phyloP scores from a whole-genome alignment of 2,888 invertebrate species.

The Agrochola circellaris region DNA sequence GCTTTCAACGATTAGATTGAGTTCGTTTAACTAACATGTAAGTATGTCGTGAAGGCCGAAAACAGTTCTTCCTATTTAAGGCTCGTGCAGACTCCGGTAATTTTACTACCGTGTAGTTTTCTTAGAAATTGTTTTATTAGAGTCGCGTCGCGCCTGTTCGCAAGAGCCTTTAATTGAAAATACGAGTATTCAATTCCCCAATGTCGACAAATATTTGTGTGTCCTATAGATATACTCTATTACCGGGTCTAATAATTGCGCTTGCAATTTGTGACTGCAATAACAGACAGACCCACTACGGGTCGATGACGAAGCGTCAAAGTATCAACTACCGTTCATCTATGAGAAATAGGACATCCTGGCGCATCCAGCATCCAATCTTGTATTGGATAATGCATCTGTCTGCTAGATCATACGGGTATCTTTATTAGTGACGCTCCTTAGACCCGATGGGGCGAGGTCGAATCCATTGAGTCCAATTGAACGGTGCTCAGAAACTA shows the following conservation, averaged over 20 bases:
- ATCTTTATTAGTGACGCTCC: constrained; percentile 61
- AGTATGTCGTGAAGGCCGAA: constrained; percentile 2
- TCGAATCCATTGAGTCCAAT: constrained; percentile 86
- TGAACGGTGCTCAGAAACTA: constrained; percentile 75
- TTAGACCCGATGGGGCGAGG: constrained; percentile 74
- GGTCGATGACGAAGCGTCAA: constrained; percentile 25
- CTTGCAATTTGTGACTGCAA: constrained; percentile 38
- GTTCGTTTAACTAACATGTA: not conserved
- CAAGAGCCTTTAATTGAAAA: constrained; percentile 22
- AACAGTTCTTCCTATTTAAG: constrained; percentile 27
- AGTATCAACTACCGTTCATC: constrained; percentile 39
- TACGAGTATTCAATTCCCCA: constrained; percentile 18
- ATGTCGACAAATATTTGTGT: constrained; percentile 25
- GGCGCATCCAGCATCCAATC: constrained; percentile 57
- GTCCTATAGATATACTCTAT: not conserved
- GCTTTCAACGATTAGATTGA: constrained; percentile 4
- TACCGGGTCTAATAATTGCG: constrained; percentile 7
- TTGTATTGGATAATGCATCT: constrained; percentile 64
- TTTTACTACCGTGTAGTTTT: no score
- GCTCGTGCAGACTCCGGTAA: no score
- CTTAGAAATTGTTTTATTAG: no score
- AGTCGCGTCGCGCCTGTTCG: no score
- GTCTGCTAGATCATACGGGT: constrained; percentile 63
- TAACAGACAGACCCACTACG: constrained; percentile 32
- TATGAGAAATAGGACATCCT: constrained; percentile 60